Evolutionary conservation across 2,113 vertebrate genomes (phyloP).

Genomic region (Ceratotherium simum): DNA sequence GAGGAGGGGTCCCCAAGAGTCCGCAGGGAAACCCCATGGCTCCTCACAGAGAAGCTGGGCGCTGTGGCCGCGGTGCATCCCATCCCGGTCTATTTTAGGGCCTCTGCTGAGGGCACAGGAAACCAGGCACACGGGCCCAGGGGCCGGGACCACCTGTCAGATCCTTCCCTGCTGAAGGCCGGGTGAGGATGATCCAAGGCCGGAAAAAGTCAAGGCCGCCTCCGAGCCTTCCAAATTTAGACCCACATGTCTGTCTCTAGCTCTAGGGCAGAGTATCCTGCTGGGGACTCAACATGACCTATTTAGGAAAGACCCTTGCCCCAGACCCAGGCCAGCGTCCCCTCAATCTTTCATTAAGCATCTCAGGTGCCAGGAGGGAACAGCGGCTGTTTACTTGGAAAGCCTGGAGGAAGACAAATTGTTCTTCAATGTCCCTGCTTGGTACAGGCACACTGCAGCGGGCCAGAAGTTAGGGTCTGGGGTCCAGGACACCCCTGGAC

Average conservation of each 20-base stretch:
- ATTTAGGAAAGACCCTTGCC: constrained; percentile 68
- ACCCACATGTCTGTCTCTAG: constrained; percentile 4
- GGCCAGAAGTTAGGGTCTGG: neutral
- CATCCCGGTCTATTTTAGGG: constrained; percentile 73
- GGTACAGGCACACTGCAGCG: accelerated
- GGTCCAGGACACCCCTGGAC: neutral
- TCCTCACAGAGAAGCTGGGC: neutral
- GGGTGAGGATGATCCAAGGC: constrained; percentile 34
- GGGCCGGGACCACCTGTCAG: constrained; percentile 76
- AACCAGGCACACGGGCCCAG: constrained; percentile 54
- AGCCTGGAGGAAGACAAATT: neutral
- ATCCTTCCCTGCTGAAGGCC: constrained; percentile 53
- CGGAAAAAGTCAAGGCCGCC: constrained; percentile 67
- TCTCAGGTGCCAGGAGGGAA: neutral
- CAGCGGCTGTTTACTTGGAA: neutral
- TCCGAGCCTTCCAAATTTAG: constrained; percentile 78
- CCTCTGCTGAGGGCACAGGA: constrained; percentile 65
- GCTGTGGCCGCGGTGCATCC: neutral
- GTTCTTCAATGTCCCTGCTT: accelerated
- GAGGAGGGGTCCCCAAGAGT: neutral
- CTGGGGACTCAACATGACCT: neutral
- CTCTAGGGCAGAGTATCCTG: neutral
- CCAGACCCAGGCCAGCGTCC: neutral
- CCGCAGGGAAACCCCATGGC: neutral
- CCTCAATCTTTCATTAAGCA: constrained; percentile 5